These are phyloP conservation scores for Hexactinellida sp. DNA, from an alignment of 37 sponge, comb jelly and placozoan genomes.

Conservation along the genomic window DNA sequence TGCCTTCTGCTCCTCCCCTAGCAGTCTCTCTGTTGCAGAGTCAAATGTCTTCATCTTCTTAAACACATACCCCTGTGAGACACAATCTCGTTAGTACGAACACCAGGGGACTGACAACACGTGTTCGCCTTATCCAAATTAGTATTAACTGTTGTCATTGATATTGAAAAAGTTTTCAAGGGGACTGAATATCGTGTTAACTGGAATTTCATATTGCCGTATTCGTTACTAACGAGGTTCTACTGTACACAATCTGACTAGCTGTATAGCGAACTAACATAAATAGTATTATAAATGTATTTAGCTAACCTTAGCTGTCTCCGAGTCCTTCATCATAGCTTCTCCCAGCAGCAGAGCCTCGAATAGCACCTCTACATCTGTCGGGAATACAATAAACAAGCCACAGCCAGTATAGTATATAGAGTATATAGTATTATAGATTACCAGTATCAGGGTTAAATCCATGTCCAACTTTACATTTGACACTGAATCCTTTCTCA, in stretches of 20 bases:
- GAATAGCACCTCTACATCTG: not conserved
- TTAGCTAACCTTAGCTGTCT: not conserved
- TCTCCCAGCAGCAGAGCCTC: not conserved
- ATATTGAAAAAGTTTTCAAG: too few species aligned
- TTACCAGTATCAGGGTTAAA: constrained; percentile 41
- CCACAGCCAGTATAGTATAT: too few species aligned
- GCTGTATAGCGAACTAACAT: too few species aligned
- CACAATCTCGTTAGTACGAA: constrained; percentile 17
- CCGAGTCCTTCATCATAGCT: not conserved
- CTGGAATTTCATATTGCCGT: too few species aligned
- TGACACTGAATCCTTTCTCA: constrained; percentile 49
- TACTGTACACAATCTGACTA: too few species aligned
- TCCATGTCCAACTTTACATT: constrained; percentile 47
- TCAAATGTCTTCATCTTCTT: not conserved
- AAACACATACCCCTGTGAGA: not conserved
- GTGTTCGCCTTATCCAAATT: too few species aligned
- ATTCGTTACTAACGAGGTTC: too few species aligned
- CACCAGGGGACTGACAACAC: too few species aligned
- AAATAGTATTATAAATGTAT: not conserved
- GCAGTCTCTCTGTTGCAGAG: constrained; percentile 2
- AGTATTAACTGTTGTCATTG: too few species aligned
- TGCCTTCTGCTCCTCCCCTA: not conserved
- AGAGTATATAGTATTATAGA: too few species aligned
- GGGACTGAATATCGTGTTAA: too few species aligned
- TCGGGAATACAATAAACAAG: too few species aligned